Evolutionary conservation across 2,797 vertebrate species (phyloP), one percentile per base, ranked within the genome.

Genomic region (Pangasius krempfi): DNA sequence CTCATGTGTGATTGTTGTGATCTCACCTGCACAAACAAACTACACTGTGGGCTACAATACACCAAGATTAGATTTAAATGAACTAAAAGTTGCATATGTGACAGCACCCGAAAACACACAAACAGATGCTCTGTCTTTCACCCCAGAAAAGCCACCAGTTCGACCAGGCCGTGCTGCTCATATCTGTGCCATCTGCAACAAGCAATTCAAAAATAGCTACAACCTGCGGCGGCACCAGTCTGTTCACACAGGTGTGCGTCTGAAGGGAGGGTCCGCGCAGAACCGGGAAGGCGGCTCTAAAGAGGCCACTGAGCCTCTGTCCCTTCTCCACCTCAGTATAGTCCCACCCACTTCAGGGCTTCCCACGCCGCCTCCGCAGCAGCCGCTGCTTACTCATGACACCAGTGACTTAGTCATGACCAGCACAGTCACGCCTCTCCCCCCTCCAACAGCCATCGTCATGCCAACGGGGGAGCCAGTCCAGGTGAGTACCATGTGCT

Each of bases 131-230:
- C 27, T 68, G 7, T 84, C 5, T 78, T 33, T 10, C 20, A 62
- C 47, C 54, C 30, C 92, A 96, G 96, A 95, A 68, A 96, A 96
- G 87, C 92, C 93, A 0, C 91, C 94, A 2, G 5, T 90, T 75
- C 95, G 95, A 56, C 93, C 94, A 62, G 93, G 93, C 76, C 96
- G 97, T 3, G 97, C 96, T 4, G 95, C 96, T 84, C 97, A 98
- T 90, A 96, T 98, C 92, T 98, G 97, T 58, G 94, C 96, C 16
- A 96, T 97, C 70, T 98, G 97, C 92, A 97, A 97, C 93, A 98
- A 98, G 94, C 96, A 98, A 95, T 98, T 98, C 94, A 98, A 98
- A 94, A 98, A 98, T 94, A 97, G 97, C 94, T 98, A 98, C 94
- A 98, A 98, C 56, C 95, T 98, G 88, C 96, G 97, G 83, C 95